Evolutionary conservation across 1,140 invertebrate species (phyloP).

Genomic region (Lepidurus apus): DNA sequence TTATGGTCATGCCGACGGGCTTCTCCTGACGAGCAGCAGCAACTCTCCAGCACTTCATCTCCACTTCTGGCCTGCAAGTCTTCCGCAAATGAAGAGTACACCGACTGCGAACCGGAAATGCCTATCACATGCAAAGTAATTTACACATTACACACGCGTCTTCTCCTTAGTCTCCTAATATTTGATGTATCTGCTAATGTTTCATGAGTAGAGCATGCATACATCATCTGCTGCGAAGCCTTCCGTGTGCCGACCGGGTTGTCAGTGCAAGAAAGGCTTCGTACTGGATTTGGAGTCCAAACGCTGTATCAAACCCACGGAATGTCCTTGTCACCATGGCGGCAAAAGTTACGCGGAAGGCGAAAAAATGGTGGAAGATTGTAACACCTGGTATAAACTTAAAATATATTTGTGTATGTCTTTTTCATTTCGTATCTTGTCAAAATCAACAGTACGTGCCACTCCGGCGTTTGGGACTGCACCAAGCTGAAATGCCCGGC

Average conservation of each 20-base stretch:
- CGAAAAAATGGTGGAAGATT: slow-evolving; percentile 67
- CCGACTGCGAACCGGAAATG: slow-evolving; percentile 63
- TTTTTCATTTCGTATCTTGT: slow-evolving; percentile 25
- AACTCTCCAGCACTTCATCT: slow-evolving; percentile 56
- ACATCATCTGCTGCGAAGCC: slow-evolving; percentile 47
- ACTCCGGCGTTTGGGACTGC: slow-evolving; percentile 45
- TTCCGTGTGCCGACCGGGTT: slow-evolving; percentile 64
- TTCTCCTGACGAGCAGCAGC: slow-evolving; percentile 54
- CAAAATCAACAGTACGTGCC: slow-evolving; percentile 49
- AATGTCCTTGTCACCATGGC: slow-evolving; percentile 84
- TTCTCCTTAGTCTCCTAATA: slow-evolving; percentile 29
- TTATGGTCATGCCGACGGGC: slow-evolving; percentile 66
- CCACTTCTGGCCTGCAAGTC: slow-evolving; percentile 56
- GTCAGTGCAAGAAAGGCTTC: slow-evolving; percentile 65
- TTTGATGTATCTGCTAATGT: slow-evolving; percentile 32
- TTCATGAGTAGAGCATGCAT: slow-evolving; percentile 63
- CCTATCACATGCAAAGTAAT: slow-evolving; percentile 69
- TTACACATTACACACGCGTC: slow-evolving; percentile 23
- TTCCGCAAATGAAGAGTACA: slow-evolving; percentile 60
- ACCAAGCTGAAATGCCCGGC: slow-evolving; percentile 49
- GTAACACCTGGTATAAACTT: slow-evolving; percentile 66
- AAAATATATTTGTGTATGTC: slow-evolving; percentile 21
- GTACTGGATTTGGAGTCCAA: slow-evolving; percentile 62
- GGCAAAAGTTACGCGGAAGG: slow-evolving; percentile 73
- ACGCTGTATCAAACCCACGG: slow-evolving; percentile 59